Evolutionary conservation across 1,140 invertebrate genomes (phyloP).

Genomic region (Heliothis subflexa): DNA sequence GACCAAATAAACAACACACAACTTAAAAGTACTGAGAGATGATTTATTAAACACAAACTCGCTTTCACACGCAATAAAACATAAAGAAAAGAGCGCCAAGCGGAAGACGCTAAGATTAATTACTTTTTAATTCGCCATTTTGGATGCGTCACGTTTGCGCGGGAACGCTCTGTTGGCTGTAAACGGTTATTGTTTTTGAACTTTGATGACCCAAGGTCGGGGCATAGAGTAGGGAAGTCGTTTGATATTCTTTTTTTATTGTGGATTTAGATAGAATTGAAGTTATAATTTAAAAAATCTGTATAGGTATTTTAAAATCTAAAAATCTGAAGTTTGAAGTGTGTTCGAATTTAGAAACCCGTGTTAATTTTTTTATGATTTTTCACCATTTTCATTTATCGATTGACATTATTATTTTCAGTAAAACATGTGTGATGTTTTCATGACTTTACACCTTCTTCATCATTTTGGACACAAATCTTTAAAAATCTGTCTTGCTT

Average conservation of each 20-base stretch:
- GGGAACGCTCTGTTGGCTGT: conserved; percentile 56
- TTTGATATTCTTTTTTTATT: not conserved
- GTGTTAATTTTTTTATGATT: too few relatives aligned
- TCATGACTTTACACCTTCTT: too few relatives aligned
- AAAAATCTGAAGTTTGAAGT: too few relatives aligned
- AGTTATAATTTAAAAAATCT: too few relatives aligned
- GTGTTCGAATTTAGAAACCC: too few relatives aligned
- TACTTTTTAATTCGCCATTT: conserved; percentile 81
- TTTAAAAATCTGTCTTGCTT: too few relatives aligned
- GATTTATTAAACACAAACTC: conserved; percentile 71
- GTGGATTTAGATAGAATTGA: not conserved
- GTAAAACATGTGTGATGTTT: too few relatives aligned
- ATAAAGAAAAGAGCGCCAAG: conserved; percentile 57
- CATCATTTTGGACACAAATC: too few relatives aligned
- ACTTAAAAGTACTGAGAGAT: conserved; percentile 49
- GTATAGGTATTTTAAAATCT: too few relatives aligned
- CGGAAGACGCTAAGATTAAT: conserved; percentile 74
- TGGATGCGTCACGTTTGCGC: conserved; percentile 73
- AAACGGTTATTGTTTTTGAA: conserved; percentile 28
- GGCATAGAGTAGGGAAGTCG: not conserved
- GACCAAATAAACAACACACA: not conserved
- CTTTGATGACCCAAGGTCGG: conserved; percentile 28
- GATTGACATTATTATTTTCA: too few relatives aligned
- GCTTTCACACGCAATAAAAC: conserved; percentile 75
- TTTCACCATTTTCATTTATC: too few relatives aligned